Conservation (phyloP, 2,113 vertebrate species). For the Heliornis fulica region DNA sequence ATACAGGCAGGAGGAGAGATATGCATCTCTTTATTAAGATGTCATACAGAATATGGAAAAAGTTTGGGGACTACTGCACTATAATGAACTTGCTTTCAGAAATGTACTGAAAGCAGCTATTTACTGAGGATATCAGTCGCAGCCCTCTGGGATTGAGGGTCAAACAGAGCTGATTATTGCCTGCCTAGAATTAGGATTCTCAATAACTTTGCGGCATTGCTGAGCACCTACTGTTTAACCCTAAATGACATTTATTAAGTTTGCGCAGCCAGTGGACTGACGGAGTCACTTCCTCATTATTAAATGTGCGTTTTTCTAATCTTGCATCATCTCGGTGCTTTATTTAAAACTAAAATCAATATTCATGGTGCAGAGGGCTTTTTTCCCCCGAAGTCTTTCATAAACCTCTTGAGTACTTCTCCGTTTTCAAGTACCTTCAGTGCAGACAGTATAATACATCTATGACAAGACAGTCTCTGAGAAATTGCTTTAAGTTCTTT, state of each 20-base stretch:
- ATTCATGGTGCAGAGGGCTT: conserved; percentile 14
- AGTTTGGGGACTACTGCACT: conserved; percentile 26
- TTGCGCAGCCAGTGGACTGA: not conserved
- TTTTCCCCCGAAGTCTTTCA: not conserved
- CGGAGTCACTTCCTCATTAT: conserved; percentile 36
- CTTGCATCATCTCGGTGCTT: conserved; percentile 33
- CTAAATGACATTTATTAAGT: conserved; percentile 60
- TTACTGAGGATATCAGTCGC: conserved; percentile 60
- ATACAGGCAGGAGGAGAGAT: not conserved
- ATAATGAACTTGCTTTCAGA: conserved; percentile 23
- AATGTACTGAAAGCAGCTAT: conserved; percentile 57
- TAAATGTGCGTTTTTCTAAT: conserved; percentile 39
- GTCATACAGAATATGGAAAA: not conserved
- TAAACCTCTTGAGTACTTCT: conserved; percentile 25
- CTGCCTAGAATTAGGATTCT: conserved; percentile 29
- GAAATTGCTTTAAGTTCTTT: not conserved
- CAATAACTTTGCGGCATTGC: conserved; percentile 46
- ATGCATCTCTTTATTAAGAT: not conserved
- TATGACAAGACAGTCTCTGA: not conserved
- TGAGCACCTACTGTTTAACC: conserved; percentile 46
- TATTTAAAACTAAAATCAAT: conserved; percentile 54
- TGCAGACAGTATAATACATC: not conserved
- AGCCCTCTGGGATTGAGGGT: conserved; percentile 37
- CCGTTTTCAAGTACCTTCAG: conserved; percentile 22
- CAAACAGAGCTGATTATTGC: conserved; percentile 57